A percentile compares a stretch with the other conserved stretches of the same genome.
Conservation (phyloP, 2,888 invertebrate species). For the Rhopalosiphum nymphaeae region DNA sequence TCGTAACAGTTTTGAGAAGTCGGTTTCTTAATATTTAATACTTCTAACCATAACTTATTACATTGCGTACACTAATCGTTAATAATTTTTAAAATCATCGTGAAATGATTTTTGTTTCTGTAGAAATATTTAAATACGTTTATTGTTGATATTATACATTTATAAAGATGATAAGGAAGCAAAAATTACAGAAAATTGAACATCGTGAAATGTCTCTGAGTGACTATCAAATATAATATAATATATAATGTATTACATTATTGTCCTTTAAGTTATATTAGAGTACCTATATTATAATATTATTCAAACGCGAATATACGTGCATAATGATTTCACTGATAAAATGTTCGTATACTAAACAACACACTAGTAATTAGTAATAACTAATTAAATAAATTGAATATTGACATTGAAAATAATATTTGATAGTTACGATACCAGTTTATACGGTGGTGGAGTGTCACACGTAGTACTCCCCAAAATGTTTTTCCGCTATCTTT, state of each 20-base stretch:
- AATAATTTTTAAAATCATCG: not conserved
- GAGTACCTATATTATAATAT: too few species aligned
- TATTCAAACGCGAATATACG: too few species aligned
- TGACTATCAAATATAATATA: not conserved
- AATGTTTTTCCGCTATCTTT: too few species aligned
- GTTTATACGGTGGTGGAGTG: not conserved
- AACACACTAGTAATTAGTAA: not conserved
- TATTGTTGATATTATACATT: not conserved
- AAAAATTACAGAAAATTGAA: not conserved
- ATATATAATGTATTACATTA: not conserved
- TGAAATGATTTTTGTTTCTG: not conserved
- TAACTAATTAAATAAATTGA: not conserved
- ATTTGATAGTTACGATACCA: not conserved
- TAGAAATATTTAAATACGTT: not conserved
- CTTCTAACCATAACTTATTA: not conserved
- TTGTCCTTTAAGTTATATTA: not conserved
- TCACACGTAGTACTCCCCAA: not conserved
- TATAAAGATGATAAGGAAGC: not conserved
- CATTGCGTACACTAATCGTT: not conserved
- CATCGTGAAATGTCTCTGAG: not conserved
- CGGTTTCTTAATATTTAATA: not conserved
- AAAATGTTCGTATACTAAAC: not conserved
- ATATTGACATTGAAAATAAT: not conserved
- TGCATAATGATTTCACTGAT: not conserved
- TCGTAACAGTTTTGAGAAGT: not conserved